Evolutionary conservation across 2,113 vertebrate genomes (phyloP).

Genomic region (Saimiri boliviensis): DNA sequence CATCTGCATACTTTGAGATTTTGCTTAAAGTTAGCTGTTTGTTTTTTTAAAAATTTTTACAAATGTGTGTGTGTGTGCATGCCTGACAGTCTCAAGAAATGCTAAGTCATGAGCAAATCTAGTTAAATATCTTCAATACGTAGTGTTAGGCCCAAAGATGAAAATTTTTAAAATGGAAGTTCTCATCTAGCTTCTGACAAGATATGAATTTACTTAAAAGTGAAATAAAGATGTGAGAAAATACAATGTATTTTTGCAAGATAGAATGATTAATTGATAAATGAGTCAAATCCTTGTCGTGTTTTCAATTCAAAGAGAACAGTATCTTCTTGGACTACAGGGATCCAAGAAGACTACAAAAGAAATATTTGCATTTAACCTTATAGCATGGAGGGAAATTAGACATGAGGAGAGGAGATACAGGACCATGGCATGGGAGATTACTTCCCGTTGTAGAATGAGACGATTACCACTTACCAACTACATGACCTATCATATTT

Average conservation of each 20-base stretch:
- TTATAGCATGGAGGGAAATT: not conserved
- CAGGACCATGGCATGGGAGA: no score
- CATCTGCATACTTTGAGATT: not conserved
- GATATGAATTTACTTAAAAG: not conserved
- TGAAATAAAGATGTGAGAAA: not conserved
- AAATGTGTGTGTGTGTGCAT: not conserved
- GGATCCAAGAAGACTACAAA: not conserved
- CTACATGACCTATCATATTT: not conserved
- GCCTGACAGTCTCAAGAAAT: not conserved
- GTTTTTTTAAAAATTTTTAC: not conserved
- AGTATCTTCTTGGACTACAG: not conserved
- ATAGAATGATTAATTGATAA: not conserved
- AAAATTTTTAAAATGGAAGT: not conserved
- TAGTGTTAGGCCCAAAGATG: not conserved
- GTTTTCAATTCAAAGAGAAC: not conserved
- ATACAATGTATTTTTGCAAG: not conserved
- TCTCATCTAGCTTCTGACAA: not conserved
- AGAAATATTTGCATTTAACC: not conserved
- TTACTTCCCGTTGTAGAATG: not conserved
- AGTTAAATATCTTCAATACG: not conserved
- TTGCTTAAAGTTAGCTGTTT: not conserved
- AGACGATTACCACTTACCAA: not conserved
- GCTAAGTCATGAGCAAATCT: not conserved
- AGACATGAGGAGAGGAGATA: not conserved
- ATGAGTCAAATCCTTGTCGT: not conserved